A percentile compares a stretch with the other conserved stretches of the same genome.
Evolutionary conservation across 2,888 invertebrate genomes (phyloP).

Genomic region (Cartodere bifasciata): DNA sequence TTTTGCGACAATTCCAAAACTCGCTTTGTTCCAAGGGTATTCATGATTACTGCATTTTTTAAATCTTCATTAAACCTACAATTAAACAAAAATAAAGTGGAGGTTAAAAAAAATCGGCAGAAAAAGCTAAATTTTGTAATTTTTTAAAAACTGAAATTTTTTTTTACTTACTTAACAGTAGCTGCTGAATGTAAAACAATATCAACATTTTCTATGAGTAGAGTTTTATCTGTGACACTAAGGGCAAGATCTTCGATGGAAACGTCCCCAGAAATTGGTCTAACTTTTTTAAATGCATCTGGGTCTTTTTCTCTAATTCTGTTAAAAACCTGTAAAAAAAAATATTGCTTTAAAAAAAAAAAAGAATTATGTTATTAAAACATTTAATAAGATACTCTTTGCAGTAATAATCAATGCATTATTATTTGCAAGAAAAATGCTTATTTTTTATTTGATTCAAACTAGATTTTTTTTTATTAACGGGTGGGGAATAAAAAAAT

Average conservation of each 20-base stretch:
- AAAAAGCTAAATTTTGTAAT: background rate
- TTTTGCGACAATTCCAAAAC: constrained; percentile 70
- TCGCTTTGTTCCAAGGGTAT: constrained; percentile 78
- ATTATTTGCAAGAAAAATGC: background rate
- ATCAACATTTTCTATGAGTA: constrained; percentile 55
- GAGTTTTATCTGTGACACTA: constrained; percentile 46
- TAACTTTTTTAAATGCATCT: constrained; percentile 51
- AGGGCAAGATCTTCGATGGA: constrained; percentile 58
- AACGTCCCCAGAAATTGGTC: constrained; percentile 65
- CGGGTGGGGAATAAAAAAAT: too few species aligned
- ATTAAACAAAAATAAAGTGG: constrained; percentile 8
- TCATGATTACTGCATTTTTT: constrained; percentile 74
- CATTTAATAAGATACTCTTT: background rate
- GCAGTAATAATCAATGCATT: background rate
- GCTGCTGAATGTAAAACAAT: constrained; percentile 93
- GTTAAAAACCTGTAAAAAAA: constrained; percentile 50
- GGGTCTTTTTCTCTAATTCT: constrained; percentile 51
- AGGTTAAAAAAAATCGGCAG: background rate
- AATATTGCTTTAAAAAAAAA: too few species aligned
- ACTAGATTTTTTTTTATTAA: too few species aligned
- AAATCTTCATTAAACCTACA: constrained; percentile 75
- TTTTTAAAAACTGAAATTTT: background rate
- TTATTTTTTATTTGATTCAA: too few species aligned
- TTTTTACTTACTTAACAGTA: constrained; percentile 53
- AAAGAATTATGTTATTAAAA: background rate